Conservation (phyloP, 2,113 vertebrate species). For the Machaerirhynchus nigripectus region DNA sequence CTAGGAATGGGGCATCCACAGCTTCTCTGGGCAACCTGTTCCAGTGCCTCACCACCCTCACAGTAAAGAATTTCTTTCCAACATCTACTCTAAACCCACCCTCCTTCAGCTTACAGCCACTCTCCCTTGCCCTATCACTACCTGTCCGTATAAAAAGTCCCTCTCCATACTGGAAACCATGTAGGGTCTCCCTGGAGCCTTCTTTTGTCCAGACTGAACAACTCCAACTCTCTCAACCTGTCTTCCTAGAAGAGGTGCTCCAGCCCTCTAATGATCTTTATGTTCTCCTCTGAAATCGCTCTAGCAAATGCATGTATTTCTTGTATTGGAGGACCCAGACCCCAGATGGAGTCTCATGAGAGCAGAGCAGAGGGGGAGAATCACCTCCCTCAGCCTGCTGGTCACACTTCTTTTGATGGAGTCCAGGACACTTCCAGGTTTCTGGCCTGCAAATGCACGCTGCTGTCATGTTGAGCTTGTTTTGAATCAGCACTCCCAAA, state of each 20-base stretch:
- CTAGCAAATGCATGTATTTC: background rate
- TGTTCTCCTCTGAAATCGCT: background rate
- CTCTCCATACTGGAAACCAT: background rate
- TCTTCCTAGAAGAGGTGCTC: background rate
- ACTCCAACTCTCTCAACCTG: background rate
- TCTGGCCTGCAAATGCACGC: background rate
- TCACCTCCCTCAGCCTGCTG: background rate
- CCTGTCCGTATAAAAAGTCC: background rate
- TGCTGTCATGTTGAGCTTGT: background rate
- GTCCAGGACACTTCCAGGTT: background rate
- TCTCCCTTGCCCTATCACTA: background rate
- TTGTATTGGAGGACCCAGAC: background rate
- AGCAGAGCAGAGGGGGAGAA: background rate
- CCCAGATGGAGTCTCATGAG: background rate
- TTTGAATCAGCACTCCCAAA: background rate
- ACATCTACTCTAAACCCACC: background rate
- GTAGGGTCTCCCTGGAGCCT: background rate
- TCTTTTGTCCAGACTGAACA: background rate
- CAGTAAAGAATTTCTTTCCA: background rate
- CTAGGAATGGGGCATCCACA: background rate
- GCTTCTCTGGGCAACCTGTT: background rate
- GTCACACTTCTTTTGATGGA: background rate
- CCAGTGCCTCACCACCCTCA: background rate
- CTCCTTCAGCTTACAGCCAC: background rate
- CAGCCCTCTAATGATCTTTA: background rate